phyloP scores from a whole-genome alignment of 2,113 vertebrate genomes.

The Spea multiplicata region DNA sequence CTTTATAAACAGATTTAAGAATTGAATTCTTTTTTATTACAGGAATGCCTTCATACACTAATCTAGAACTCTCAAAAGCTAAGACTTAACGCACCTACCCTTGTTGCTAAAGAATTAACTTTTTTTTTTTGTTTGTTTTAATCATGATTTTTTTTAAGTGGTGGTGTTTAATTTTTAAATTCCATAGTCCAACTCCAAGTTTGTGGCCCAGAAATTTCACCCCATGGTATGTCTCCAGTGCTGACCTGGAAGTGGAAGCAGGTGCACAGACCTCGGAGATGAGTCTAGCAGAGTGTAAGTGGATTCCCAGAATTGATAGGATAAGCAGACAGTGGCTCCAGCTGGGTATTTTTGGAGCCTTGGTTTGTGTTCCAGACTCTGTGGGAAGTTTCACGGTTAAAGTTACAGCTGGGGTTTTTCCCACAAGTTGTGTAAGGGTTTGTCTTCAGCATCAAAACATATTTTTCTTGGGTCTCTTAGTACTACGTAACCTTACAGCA shows the following conservation, averaged over 20 bases:
- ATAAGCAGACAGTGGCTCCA: conserved; percentile 26
- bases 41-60: too few relatives aligned
- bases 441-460: conserved; percentile 37
- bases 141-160: too few relatives aligned
- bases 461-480: conserved; percentile 13
- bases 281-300: background rate
- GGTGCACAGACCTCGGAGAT: conserved; percentile 15
- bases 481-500: background rate
- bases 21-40: background rate
- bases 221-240: background rate
- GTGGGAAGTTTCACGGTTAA: conserved; percentile 39
- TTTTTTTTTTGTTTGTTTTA: too few relatives aligned
- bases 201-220: background rate
- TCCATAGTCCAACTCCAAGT: background rate
- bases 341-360: conserved; percentile 37
- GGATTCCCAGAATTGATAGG: conserved; percentile 12
- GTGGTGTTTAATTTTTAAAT: too few relatives aligned
- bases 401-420: conserved; percentile 43
- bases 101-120: too few relatives aligned
- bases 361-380: conserved; percentile 30
- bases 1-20: background rate
- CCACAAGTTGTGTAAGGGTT: conserved; percentile 33
- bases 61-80: too few relatives aligned
- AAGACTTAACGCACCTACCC: too few relatives aligned
- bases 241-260: conserved; percentile 40